phyloP scores from a whole-genome alignment of 2,113 vertebrate genomes.

The Scatophagus argus region DNA sequence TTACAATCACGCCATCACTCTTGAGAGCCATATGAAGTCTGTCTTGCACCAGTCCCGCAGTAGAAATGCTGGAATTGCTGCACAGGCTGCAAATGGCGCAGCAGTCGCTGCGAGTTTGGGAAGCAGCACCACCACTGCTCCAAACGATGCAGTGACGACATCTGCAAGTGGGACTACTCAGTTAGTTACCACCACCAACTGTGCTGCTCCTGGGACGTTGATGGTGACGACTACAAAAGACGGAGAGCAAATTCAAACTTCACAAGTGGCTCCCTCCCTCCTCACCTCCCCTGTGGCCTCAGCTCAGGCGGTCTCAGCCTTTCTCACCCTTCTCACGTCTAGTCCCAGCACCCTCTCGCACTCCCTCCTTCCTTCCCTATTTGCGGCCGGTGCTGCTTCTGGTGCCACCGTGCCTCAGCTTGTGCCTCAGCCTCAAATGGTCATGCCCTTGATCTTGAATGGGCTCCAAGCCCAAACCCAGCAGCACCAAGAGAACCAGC shows the following conservation, averaged over 20 bases:
- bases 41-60: slow-evolving; percentile 92
- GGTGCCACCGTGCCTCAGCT: slow-evolving; percentile 78
- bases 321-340: slow-evolving; percentile 86
- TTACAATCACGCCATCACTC: slow-evolving; percentile 93
- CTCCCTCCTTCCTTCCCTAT: slow-evolving; percentile 81
- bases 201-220: slow-evolving; percentile 70
- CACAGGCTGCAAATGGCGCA: slow-evolving; percentile 63
- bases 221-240: slow-evolving; percentile 76
- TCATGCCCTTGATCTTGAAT: slow-evolving; percentile 85
- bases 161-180: slow-evolving; percentile 69
- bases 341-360: slow-evolving; percentile 79
- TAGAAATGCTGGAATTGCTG: slow-evolving; percentile 81
- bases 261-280: slow-evolving; percentile 79
- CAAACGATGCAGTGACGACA: slow-evolving; percentile 60
- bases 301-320: slow-evolving; percentile 85
- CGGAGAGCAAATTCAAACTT: slow-evolving; percentile 77
- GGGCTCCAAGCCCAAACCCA: slow-evolving; percentile 82
- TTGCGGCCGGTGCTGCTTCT: slow-evolving; percentile 72
- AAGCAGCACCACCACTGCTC: slow-evolving; percentile 51
- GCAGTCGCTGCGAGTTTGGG: slow-evolving; percentile 45
- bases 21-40: slow-evolving; percentile 94
- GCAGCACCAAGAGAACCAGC: slow-evolving; percentile 79
- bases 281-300: slow-evolving; percentile 84
- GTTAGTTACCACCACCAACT: slow-evolving; percentile 70
- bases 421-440: slow-evolving; percentile 84